Conservation (phyloP, 2,797 vertebrate genomes). For the Emydoidea blandingii region DNA sequence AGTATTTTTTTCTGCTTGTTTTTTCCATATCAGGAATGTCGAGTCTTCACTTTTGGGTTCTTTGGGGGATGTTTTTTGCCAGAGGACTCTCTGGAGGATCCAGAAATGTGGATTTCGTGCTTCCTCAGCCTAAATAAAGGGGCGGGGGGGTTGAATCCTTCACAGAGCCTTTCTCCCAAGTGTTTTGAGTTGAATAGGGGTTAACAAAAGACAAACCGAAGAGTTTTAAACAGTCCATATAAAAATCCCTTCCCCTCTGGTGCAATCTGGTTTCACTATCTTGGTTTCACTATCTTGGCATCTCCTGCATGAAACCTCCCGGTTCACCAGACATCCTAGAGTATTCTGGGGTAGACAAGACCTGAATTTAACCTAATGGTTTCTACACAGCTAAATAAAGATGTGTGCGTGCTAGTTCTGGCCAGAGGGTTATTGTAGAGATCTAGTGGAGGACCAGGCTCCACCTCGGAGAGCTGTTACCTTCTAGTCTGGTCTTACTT, state of each 20-base stretch:
- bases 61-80: not conserved
- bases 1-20: not conserved
- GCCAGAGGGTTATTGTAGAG: not conserved
- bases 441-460: not conserved
- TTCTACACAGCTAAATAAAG: not conserved
- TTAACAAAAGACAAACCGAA: accelerated
- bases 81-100: not conserved
- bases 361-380: accelerated
- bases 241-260: accelerated
- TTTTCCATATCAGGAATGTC: accelerated
- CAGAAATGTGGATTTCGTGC: accelerated
- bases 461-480: not conserved
- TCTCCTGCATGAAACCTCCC: accelerated
- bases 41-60: not conserved
- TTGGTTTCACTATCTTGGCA: accelerated
- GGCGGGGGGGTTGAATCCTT: not conserved
- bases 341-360: not conserved
- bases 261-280: accelerated
- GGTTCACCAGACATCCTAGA: accelerated
- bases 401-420: not conserved
- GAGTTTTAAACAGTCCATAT: not conserved
- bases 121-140: not conserved
- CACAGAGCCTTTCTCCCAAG: accelerated
- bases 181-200: not conserved
- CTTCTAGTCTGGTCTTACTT: not conserved